A percentile compares a stretch with the other conserved stretches of the same genome.
Conservation (phyloP, 2,888 invertebrate species). For the Synanthedon vespiformis region DNA sequence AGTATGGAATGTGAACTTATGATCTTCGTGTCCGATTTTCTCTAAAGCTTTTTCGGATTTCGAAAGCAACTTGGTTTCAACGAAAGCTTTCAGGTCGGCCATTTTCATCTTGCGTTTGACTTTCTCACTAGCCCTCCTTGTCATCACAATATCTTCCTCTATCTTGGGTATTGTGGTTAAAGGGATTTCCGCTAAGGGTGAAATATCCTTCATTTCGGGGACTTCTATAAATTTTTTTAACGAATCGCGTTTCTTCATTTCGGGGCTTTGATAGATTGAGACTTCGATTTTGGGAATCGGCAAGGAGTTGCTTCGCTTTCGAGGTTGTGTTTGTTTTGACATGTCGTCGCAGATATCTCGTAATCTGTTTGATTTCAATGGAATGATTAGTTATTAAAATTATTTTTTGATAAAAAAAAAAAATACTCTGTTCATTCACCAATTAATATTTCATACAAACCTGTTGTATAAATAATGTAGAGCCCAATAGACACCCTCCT, state of each 20-base stretch:
- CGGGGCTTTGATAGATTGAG: conserved; percentile 84
- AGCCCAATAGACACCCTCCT: conserved; percentile 98
- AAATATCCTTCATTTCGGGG: conserved; percentile 77
- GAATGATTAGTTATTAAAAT: background rate
- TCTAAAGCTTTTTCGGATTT: conserved; percentile 93
- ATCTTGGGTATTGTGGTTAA: conserved; percentile 35
- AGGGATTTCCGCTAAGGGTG: conserved; percentile 71
- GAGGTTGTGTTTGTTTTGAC: conserved; percentile 80
- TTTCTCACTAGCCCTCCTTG: conserved; percentile 82
- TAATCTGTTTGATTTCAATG: conserved; percentile 63
- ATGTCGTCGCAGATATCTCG: conserved; percentile 90
- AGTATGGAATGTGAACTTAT: conserved; percentile 67
- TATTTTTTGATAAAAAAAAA: background rate
- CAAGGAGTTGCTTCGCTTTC: conserved; percentile 91
- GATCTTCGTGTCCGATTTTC: conserved; percentile 86
- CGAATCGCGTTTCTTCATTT: conserved; percentile 74
- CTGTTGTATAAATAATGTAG: conserved; percentile 90
- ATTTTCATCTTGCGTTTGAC: conserved; percentile 90
- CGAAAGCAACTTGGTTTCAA: conserved; percentile 90
- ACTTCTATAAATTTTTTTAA: conserved; percentile 83
- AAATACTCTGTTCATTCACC: too few species aligned
- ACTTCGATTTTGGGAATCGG: conserved; percentile 95
- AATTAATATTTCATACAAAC: conserved; percentile 45
- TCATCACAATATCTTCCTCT: conserved; percentile 52
- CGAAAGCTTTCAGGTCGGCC: conserved; percentile 90